Conservation (phyloP, 2,113 vertebrate species). For the Noturus placidus region DNA sequence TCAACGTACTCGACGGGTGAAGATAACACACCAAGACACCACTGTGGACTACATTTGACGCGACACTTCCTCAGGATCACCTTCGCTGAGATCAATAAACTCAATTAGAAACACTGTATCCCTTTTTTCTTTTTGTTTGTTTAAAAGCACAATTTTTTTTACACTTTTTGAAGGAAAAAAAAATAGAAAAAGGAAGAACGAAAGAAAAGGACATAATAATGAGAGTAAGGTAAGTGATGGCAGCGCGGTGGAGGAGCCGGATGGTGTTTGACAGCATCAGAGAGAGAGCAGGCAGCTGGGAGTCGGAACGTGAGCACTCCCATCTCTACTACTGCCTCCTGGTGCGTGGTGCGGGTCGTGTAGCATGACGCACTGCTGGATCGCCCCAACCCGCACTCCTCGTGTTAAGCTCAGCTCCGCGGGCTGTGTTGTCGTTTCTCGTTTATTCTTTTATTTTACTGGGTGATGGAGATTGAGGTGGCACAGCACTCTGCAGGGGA, state of each 20-base stretch:
- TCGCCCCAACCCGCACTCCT: conserved; percentile 2
- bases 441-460: neutral
- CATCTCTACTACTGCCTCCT: conserved; percentile 75
- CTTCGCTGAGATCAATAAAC: conserved; percentile 55
- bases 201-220: conserved; percentile 53
- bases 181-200: neutral
- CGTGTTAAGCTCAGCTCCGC: conserved; percentile 33
- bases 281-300: conserved; percentile 79
- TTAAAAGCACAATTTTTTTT: conserved; percentile 56
- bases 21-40: conserved; percentile 34
- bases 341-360: conserved; percentile 42
- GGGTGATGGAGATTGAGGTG: conserved; percentile 48
- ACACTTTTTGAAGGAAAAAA: neutral
- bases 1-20: neutral
- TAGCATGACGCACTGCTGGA: conserved; percentile 36
- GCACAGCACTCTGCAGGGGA: conserved; percentile 56
- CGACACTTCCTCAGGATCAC: conserved; percentile 29
- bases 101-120: conserved; percentile 47
- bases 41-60: conserved; percentile 34
- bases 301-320: conserved; percentile 56
- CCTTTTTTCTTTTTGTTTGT: conserved; percentile 63
- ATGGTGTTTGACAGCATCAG: conserved; percentile 56
- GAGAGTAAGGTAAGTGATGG: conserved; percentile 55
- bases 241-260: conserved; percentile 45
- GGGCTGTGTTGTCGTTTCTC: neutral